Percentiles rank a stretch among this genome's conserved stretches.
These are phyloP conservation scores for Xylocampa areola DNA, from an alignment of 2,888 invertebrate species.

Conservation along the genomic window DNA sequence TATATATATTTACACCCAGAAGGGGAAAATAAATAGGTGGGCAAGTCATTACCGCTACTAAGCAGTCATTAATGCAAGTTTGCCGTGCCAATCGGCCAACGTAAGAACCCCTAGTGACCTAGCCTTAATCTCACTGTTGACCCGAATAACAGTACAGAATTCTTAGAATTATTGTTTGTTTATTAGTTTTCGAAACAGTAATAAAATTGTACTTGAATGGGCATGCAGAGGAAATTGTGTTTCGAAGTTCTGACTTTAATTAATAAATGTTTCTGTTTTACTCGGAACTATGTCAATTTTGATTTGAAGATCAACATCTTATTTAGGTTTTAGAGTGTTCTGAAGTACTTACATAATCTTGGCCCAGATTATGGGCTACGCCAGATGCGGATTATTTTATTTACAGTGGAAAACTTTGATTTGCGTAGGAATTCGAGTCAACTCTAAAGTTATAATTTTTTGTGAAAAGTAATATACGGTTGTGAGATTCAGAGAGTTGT, in stretches of 20 bases:
- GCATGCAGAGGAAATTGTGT: conserved; percentile 23
- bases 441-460: no score
- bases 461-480: no score
- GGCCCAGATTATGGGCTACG: no score
- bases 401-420: no score
- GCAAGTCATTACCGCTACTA: conserved; percentile 56
- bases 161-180: conserved; percentile 36
- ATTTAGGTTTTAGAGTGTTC: no score
- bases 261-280: conserved; percentile 8
- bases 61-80: conserved; percentile 82
- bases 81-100: conserved; percentile 78
- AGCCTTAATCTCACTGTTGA: conserved; percentile 70
- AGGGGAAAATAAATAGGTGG: conserved; percentile 41
- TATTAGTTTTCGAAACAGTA: conserved; percentile 36
- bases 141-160: conserved; percentile 56
- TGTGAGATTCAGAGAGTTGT: no score
- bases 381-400: no score
- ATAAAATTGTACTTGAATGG: conserved; percentile 20
- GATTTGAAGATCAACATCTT: not conserved
- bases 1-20: conserved; percentile 8
- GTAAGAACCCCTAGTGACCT: conserved; percentile 64
- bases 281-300: conserved; percentile 1
- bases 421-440: no score
- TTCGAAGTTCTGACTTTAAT: not conserved
- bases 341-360: no score